These are phyloP conservation scores for Lepas anatifera DNA, from an alignment of 2,888 invertebrate genomes.

Conservation along the genomic window DNA sequence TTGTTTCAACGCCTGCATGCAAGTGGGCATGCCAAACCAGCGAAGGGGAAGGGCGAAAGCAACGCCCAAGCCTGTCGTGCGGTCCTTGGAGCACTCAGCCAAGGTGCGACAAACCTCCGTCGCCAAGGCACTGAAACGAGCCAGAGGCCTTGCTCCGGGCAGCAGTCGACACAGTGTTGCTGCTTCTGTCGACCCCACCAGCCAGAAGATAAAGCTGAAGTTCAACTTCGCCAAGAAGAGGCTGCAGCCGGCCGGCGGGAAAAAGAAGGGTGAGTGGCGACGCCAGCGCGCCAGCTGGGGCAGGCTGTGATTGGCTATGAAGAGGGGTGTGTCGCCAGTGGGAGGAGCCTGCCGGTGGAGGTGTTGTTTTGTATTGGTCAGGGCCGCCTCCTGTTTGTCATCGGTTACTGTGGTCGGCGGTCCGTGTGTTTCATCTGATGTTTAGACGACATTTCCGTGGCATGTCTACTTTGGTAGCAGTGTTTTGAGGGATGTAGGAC, in stretches of 20 bases:
- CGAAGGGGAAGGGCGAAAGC: too few species aligned
- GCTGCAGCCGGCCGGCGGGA: background rate
- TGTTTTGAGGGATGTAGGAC: too few species aligned
- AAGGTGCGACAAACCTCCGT: background rate
- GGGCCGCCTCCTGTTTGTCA: too few species aligned
- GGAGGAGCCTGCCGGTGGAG: too few species aligned
- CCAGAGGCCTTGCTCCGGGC: background rate
- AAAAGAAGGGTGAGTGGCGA: background rate
- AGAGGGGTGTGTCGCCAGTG: too few species aligned
- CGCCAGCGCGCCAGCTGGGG: background rate
- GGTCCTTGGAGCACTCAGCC: background rate
- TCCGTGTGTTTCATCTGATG: too few species aligned
- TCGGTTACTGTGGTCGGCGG: too few species aligned
- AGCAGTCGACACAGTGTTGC: too few species aligned
- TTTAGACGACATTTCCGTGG: too few species aligned
- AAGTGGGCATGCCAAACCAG: constrained; percentile 12
- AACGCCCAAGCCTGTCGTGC: too few species aligned
- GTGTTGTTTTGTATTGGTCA: too few species aligned
- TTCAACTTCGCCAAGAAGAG: background rate
- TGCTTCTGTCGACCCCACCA: background rate
- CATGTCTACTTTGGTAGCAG: too few species aligned
- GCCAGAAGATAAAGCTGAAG: constrained; percentile 8
- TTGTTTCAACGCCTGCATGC: constrained; percentile 16
- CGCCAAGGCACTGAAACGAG: background rate
- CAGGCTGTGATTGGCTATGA: background rate